These are phyloP conservation scores for Uromys caudimaculatus DNA, from an alignment of 2,797 vertebrate genomes.

Conservation along the genomic window DNA sequence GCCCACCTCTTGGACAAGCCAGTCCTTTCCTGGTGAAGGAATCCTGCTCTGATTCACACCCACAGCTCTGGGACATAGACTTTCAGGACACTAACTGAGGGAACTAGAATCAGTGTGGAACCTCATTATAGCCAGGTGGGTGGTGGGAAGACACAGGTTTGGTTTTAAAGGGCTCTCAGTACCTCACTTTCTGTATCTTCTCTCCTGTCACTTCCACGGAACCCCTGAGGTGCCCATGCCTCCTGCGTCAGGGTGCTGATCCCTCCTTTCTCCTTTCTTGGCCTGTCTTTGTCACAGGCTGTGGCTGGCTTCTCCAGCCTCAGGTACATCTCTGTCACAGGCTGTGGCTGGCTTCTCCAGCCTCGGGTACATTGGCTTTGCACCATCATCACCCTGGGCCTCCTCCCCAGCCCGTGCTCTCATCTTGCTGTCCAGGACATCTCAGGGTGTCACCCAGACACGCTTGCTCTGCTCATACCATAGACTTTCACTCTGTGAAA, in stretches of 20 bases:
- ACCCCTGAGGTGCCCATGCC: neutral
- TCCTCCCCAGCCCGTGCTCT: constrained; percentile 70
- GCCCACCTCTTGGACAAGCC: neutral
- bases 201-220: neutral
- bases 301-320: constrained; percentile 46
- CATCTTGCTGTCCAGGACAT: constrained; percentile 39
- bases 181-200: neutral
- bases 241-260: neutral
- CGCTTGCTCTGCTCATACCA: constrained; percentile 54
- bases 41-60: neutral
- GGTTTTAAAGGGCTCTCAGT: neutral
- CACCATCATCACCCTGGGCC: constrained; percentile 14
- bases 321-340: constrained; percentile 18
- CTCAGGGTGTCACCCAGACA: neutral
- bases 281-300: constrained; percentile 68
- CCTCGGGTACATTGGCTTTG: constrained; percentile 6
- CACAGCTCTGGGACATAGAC: neutral
- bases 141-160: too few relatives aligned
- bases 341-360: constrained; percentile 68
- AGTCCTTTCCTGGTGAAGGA: neutral
- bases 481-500: constrained; percentile 61
- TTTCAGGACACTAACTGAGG: neutral
- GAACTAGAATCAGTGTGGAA: neutral
- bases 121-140: neutral
- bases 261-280: neutral